Base-by-base conservation (phyloP, 2,113 vertebrate genomes). In the Phodopus roborovskii region DNA sequence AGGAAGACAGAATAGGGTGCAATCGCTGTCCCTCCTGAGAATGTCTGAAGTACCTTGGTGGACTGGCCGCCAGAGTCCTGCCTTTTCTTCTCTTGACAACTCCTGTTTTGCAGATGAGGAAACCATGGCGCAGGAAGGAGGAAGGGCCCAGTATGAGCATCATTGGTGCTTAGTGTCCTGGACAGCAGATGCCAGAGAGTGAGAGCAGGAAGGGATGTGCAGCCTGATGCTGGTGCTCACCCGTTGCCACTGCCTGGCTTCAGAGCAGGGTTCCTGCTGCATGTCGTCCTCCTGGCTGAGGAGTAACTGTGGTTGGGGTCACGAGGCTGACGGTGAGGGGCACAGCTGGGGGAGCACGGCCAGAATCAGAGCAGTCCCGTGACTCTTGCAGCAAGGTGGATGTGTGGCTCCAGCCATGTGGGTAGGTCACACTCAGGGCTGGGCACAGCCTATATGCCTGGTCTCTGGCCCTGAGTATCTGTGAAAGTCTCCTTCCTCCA, bases 381-480 rank as follows among this genome's bases (percentile, higher is more conserved):
- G 26, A 28, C 5, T 17, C 58, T 74, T 30, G 13, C 58, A 17
- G 1, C 48, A 9, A 4, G 7, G 17, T 0, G 24, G 39, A 20
- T 48, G 17, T 48, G 56, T 11, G 9, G 3, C 48, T 45, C 50
- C 1, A 5, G 30, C 84, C 84, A 15, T 7, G 19, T 70, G 33
- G 45, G 45, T 45, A 45, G 84, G 33, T 8, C 84, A n/a, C 20
- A 26, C 45, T 87, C 53, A 66, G 45, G 73, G 7, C 36, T 1
- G 33, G 30, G 2, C 3, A 39, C 50, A 7, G 15, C 39, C 70
- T 36, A 3, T 0, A 26, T 5, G 17, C 1, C 45, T 0, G 0
- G 33, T 28, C 56, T 85, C 71, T 42, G 77, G 53, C 42, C 42
- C 42, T 20, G 13, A 50, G 28, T 56, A 53, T 60, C 74, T 26